Conservation (phyloP, 2,888 invertebrate species). For the Monopis laevigella region DNA sequence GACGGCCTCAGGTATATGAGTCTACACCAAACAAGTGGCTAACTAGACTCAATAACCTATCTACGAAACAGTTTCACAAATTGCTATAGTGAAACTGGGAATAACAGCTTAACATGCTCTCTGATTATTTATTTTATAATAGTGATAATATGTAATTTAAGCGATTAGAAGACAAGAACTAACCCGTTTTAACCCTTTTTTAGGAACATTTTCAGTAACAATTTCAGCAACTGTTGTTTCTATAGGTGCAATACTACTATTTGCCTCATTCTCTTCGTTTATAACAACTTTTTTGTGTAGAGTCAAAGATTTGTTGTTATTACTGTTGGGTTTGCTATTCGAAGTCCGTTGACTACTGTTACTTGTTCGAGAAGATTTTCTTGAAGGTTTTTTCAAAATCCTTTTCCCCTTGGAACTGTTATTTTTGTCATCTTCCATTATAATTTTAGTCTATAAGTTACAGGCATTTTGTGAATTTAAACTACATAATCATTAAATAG, state of each 20-base stretch:
- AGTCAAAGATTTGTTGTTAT: neutral
- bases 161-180: neutral
- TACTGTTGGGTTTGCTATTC: neutral
- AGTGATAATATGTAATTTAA: too few species aligned
- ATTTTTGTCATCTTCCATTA: constrained; percentile 62
- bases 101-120: too few species aligned
- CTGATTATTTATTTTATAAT: too few species aligned
- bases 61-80: too few species aligned
- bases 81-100: too few species aligned
- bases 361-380: constrained; percentile 46
- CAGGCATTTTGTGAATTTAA: too few species aligned
- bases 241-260: too few species aligned
- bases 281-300: neutral
- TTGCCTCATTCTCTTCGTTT: neutral
- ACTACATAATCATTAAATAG: too few species aligned
- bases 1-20: too few species aligned
- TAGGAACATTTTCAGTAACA: neutral
- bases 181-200: constrained; percentile 5
- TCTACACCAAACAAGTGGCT: too few species aligned
- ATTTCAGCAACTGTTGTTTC: neutral
- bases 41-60: too few species aligned
- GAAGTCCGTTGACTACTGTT: constrained; percentile 16
- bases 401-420: constrained; percentile 59
- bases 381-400: constrained; percentile 49
- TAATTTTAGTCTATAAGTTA: constrained; percentile 25